Percentiles rank a stretch among this genome's conserved stretches.
These are phyloP conservation scores for Cryptomyrus ogoouensis DNA, from an alignment of 2,113 vertebrate species.

Conservation along the genomic window DNA sequence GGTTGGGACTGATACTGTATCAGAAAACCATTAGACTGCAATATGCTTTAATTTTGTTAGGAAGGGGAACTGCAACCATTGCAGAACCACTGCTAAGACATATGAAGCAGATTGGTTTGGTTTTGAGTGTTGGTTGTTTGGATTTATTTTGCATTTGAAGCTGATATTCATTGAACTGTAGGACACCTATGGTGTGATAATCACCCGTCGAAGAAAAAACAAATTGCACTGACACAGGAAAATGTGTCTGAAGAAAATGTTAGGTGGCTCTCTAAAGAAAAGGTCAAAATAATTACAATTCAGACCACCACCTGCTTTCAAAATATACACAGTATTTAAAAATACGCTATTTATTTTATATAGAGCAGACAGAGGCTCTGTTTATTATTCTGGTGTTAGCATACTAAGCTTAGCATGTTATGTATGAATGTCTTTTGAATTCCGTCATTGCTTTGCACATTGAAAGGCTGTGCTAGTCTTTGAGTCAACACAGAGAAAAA, in stretches of 20 bases:
- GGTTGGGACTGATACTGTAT: not conserved
- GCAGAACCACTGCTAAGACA: not conserved
- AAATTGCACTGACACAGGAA: not conserved
- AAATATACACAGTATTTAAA: not conserved
- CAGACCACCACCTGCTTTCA: not conserved
- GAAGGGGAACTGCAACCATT: not conserved
- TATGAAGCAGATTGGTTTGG: not conserved
- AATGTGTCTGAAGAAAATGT: not conserved
- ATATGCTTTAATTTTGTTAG: not conserved
- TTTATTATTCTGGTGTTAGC: not conserved
- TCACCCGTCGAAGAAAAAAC: not conserved
- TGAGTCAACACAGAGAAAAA: not conserved
- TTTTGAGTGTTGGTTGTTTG: not conserved
- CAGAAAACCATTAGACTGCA: not conserved
- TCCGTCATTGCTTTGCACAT: not conserved
- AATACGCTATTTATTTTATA: not conserved
- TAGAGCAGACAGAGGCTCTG: not conserved
- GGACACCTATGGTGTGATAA: conserved; percentile 2
- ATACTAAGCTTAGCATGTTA: not conserved
- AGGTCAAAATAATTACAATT: conserved; percentile 13
- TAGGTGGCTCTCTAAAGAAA: not conserved
- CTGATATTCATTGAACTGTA: not conserved
- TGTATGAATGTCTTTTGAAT: not conserved
- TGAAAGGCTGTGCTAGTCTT: not conserved
- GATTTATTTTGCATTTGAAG: not conserved